Percentiles rank a stretch among this genome's conserved stretches.
Evolutionary conservation across 1,140 invertebrate genomes (phyloP).

Genomic region (Tetragonula clypearis): DNA sequence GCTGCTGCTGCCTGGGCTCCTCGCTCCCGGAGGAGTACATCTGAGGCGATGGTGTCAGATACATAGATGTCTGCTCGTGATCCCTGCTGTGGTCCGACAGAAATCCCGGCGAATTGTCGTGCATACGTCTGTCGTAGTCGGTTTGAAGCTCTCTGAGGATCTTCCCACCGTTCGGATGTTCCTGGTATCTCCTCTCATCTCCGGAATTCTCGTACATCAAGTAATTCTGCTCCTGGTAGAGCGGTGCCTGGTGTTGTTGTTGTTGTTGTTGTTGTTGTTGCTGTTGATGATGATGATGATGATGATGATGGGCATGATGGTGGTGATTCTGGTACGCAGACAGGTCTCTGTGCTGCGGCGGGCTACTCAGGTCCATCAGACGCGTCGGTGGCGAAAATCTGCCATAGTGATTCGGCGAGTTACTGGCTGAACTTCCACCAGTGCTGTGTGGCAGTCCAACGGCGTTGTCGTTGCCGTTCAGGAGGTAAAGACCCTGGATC

Average conservation of each 20-base stretch:
- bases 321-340: not conserved
- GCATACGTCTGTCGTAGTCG: slow-evolving; percentile 61
- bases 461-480: slow-evolving; percentile 57
- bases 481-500: slow-evolving; percentile 47
- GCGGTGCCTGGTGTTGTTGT: not conserved
- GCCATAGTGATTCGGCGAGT: slow-evolving; percentile 72
- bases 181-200: slow-evolving; percentile 55
- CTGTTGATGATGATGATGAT: slow-evolving; percentile 36
- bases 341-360: slow-evolving; percentile 53
- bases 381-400: slow-evolving; percentile 71
- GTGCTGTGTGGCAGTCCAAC: slow-evolving; percentile 69
- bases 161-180: slow-evolving; percentile 18
- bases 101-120: slow-evolving; percentile 65
- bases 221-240: slow-evolving; percentile 55
- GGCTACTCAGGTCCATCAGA: slow-evolving; percentile 74
- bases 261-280: too few species aligned
- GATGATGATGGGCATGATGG: slow-evolving; percentile 49
- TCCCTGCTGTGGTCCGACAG: slow-evolving; percentile 65
- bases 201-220: slow-evolving; percentile 60
- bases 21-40: slow-evolving; percentile 65
- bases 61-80: slow-evolving; percentile 66
- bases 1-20: slow-evolving; percentile 27
- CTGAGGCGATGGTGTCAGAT: slow-evolving; percentile 58
- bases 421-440: slow-evolving; percentile 70
- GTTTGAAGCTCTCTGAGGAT: slow-evolving; percentile 47